Conservation (phyloP, 2,888 invertebrate species). For the Conistra vaccinii region DNA sequence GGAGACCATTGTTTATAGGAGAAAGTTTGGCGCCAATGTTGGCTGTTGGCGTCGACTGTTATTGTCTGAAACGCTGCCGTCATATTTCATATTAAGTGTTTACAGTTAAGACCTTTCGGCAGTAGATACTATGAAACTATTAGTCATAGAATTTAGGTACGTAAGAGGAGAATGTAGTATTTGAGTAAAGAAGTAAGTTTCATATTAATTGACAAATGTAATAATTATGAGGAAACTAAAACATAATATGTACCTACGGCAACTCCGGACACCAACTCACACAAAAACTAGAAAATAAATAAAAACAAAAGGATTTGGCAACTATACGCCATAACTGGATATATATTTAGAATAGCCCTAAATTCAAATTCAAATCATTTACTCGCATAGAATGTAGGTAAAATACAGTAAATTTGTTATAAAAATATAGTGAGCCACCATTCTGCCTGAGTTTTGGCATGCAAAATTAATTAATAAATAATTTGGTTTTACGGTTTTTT, state of each 20-base stretch:
- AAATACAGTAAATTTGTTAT: too few relatives aligned
- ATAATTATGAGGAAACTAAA: background rate
- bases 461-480: too few relatives aligned
- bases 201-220: background rate
- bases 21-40: slow-evolving; percentile 55
- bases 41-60: slow-evolving; percentile 31
- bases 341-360: background rate
- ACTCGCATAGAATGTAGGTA: too few relatives aligned
- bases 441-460: too few relatives aligned
- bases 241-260: background rate
- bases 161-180: background rate
- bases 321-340: background rate
- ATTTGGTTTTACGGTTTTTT: background rate
- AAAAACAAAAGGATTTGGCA: background rate
- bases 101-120: slow-evolving; percentile 14
- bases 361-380: too few relatives aligned
- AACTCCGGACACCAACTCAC: background rate
- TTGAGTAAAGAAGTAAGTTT: background rate
- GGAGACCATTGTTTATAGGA: slow-evolving; percentile 43
- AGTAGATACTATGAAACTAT: slow-evolving; percentile 16
- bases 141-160: slow-evolving; percentile 17
- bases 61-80: slow-evolving; percentile 35
- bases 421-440: too few relatives aligned
- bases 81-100: slow-evolving; percentile 62
- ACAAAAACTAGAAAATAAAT: background rate